Percentiles rank a stretch among this genome's conserved stretches.
phyloP scores from a whole-genome alignment of 2,888 invertebrate genomes.

The Lottia gigantea region DNA sequence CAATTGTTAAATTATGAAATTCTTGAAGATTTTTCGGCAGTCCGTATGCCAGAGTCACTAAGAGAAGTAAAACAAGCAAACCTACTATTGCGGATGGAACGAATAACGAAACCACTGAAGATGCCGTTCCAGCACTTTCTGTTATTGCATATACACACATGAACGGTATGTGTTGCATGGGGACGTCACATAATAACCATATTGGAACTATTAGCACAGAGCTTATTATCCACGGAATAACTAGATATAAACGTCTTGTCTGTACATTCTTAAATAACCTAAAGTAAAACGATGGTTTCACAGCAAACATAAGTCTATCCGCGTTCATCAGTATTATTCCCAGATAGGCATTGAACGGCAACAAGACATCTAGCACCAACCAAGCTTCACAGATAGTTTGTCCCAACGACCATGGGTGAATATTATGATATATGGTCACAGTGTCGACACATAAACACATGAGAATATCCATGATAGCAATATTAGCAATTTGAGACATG shows the following conservation, averaged over 20 bases:
- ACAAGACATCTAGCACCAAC: slow-evolving; percentile 33
- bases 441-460: slow-evolving; percentile 33
- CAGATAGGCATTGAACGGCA: slow-evolving; percentile 33
- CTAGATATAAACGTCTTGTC: slow-evolving; percentile 1
- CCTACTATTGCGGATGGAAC: slow-evolving; percentile 30
- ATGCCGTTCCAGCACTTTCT: slow-evolving; percentile 26
- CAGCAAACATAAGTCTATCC: slow-evolving; percentile 33
- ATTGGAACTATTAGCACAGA: slow-evolving; percentile 26
- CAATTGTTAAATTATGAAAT: slow-evolving; percentile 24
- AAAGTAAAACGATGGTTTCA: slow-evolving; percentile 27
- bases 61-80: slow-evolving; percentile 29
- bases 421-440: slow-evolving; percentile 34
- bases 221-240: slow-evolving; percentile 30
- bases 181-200: slow-evolving; percentile 32
- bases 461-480: slow-evolving; percentile 25
- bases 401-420: slow-evolving; percentile 32
- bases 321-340: slow-evolving; percentile 30
- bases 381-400: slow-evolving; percentile 33
- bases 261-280: slow-evolving; percentile 12
- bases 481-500: slow-evolving; percentile 24
- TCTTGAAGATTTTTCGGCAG: slow-evolving; percentile 29
- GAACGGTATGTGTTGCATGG: slow-evolving; percentile 17
- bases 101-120: slow-evolving; percentile 31
- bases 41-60: slow-evolving; percentile 33
- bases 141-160: slow-evolving; percentile 36